Percentiles rank a stretch among this genome's conserved stretches.
Evolutionary conservation across 1,140 invertebrate species (phyloP).

Genomic region (Mizuhopecten yessoensis): DNA sequence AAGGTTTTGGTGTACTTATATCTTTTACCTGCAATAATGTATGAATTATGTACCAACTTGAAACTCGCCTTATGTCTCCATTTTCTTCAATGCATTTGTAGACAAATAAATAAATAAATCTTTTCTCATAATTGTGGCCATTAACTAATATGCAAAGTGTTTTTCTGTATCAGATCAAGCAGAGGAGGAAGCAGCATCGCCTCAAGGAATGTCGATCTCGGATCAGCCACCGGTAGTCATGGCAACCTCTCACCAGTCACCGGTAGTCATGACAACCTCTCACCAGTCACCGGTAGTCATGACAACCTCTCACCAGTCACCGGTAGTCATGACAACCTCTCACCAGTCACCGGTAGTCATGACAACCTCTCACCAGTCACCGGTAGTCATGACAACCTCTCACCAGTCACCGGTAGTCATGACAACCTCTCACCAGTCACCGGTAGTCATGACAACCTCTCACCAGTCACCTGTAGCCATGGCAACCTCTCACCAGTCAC

Average conservation of each 20-base stretch:
- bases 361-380: neutral
- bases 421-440: no score
- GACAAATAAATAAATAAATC: no score
- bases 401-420: neutral
- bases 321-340: constrained; percentile 9
- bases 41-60: no score
- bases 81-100: no score
- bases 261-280: constrained; percentile 9
- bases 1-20: no score
- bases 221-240: neutral
- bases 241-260: constrained; percentile 1
- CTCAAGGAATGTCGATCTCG: neutral
- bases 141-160: neutral
- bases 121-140: no score
- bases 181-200: neutral
- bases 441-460: neutral
- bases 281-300: neutral
- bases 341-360: neutral
- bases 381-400: constrained; percentile 9
- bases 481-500: neutral
- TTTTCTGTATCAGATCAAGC: neutral
- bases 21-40: no score
- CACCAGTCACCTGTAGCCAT: neutral
- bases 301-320: neutral
- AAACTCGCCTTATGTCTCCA: no score